Base-by-base conservation (phyloP, 2,797 vertebrate species). In the Sebastes steindachneri region DNA sequence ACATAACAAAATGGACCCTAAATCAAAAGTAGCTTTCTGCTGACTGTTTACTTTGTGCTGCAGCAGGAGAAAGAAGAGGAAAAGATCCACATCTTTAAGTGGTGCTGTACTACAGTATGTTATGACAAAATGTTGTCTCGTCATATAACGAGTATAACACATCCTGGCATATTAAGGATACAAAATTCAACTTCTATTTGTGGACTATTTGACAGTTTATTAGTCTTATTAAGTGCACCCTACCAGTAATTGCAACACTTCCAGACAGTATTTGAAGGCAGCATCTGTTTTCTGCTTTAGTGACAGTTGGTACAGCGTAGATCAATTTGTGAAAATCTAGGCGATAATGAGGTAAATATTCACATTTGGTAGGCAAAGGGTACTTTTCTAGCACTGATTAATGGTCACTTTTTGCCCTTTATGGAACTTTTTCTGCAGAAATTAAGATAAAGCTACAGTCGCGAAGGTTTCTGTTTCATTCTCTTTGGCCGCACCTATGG, bases 21-120 rank as follows among this genome's bases (percentile, higher is more conserved):
- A 89, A 86, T 88, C 86, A 86, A 82, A 79, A 77, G 73, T 45
- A 73, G 73, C 77, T 75, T 82, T 88, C 59, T 79, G 79, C 75
- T 77, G 79, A 79, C 67, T 60, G 1, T 41, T 60, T 48, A 11
- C 68, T 80, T 78, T 65, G 54, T 76, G 69, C 59, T 77, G 66
- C 37, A 45, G 79, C 57, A 51, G 54, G 17, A 54, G 4, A 37
- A 63, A 54, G 48, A 25, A 21, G 8, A 33, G 14, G 35, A 54
- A 58, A 53, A 29, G 2, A 51, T 48, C 21, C 55, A 28, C 12
- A 9, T 79, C 51, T 70, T 11, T 14, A 35, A 35, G 58, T 64
- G 15, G 35, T 12, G 17, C 29, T 68, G 9, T 53, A 21, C 41
- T 51, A 51, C 45, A 48, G 31, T 62, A 37, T 67, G 33, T 73